These are phyloP conservation scores for Mormoops blainvillei DNA, from an alignment of 2,113 vertebrate genomes.

Conservation along the genomic window DNA sequence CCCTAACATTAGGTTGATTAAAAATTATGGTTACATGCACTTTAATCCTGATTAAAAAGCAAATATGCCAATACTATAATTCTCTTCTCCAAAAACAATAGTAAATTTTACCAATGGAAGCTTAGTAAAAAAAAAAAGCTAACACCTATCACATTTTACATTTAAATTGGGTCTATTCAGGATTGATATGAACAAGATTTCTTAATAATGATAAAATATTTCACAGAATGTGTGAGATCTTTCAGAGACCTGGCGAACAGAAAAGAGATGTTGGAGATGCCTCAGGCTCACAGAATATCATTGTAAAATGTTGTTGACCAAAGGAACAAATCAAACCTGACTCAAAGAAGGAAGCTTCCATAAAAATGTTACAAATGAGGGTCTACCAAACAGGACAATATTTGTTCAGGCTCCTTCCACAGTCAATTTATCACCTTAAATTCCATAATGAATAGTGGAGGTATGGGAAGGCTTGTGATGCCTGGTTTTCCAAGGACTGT, in stretches of 20 bases:
- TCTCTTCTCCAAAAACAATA: background rate
- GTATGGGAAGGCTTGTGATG: background rate
- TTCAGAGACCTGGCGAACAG: background rate
- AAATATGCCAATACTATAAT: background rate
- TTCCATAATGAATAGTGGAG: background rate
- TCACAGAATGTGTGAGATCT: background rate
- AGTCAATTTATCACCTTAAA: background rate
- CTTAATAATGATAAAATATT: background rate
- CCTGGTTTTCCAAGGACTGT: background rate
- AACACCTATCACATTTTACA: background rate
- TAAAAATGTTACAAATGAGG: background rate
- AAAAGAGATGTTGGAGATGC: background rate
- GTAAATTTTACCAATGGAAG: background rate
- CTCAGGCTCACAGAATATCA: background rate
- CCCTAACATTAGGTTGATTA: background rate
- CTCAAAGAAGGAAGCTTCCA: background rate
- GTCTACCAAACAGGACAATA: background rate
- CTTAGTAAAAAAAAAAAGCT: background rate
- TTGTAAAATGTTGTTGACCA: background rate
- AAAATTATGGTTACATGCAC: background rate
- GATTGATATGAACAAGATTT: background rate
- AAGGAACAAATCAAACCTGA: background rate
- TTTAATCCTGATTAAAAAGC: conserved; percentile 22
- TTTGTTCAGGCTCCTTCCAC: background rate
- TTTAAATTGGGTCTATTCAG: background rate